Evolutionary conservation across 1,140 invertebrate genomes (phyloP).

Genomic region (Manduca sexta): DNA sequence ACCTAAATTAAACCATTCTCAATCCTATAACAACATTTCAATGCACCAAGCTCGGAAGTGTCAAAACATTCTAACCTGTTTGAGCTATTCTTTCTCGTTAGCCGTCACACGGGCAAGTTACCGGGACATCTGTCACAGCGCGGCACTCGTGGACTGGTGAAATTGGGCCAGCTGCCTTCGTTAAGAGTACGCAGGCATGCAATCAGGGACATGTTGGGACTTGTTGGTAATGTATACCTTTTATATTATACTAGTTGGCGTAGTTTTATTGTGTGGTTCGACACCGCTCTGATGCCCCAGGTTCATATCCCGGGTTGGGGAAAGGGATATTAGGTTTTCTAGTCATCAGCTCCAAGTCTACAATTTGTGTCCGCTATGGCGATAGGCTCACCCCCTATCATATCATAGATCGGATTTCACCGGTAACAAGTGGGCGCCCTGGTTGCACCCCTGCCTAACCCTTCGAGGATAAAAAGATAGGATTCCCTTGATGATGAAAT

Average conservation of each 20-base stretch:
- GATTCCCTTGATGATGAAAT: too few relatives aligned
- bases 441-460: too few relatives aligned
- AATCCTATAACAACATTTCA: background rate
- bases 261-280: background rate
- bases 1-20: background rate
- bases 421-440: too few relatives aligned
- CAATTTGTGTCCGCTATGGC: too few relatives aligned
- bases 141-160: slow-evolving; percentile 25
- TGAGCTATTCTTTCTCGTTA: slow-evolving; percentile 6
- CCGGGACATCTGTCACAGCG: slow-evolving; percentile 14
- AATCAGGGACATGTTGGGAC: slow-evolving; percentile 66
- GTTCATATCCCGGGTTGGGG: too few relatives aligned
- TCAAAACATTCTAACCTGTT: background rate
- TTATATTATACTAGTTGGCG: too few relatives aligned
- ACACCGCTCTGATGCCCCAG: background rate
- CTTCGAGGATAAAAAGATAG: too few relatives aligned
- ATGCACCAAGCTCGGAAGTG: background rate
- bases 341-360: background rate
- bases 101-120: slow-evolving; percentile 25
- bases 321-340: too few relatives aligned
- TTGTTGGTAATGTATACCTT: slow-evolving; percentile 69
- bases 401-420: too few relatives aligned
- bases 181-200: slow-evolving; percentile 71
- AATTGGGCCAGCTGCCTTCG: slow-evolving; percentile 49
- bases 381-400: too few relatives aligned